Evolutionary conservation across 2,888 invertebrate genomes (phyloP).

Genomic region (Nephrotoma flavescens): DNA sequence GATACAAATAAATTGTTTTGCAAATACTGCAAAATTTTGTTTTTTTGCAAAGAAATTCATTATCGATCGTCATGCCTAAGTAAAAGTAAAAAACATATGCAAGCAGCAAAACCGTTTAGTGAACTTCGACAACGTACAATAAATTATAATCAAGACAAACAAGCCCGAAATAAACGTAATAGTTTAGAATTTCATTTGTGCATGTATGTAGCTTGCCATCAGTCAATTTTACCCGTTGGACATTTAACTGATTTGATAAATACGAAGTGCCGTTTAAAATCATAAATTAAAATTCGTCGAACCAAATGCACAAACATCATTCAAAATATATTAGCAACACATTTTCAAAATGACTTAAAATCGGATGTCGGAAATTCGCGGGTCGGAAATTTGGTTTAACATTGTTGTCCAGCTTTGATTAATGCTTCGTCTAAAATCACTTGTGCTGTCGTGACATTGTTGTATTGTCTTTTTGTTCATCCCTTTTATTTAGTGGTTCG

Average conservation of each 20-base stretch:
- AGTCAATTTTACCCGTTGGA: not conserved
- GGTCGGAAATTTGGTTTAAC: no score
- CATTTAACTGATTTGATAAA: not conserved
- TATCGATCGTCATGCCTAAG: not conserved
- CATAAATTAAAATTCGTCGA: conserved; percentile 3
- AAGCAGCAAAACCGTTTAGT: no score
- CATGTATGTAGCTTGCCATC: conserved; percentile 2
- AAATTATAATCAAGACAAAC: not conserved
- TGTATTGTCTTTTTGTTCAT: no score
- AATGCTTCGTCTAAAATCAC: no score
- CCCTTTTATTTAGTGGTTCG: no score
- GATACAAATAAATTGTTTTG: not conserved
- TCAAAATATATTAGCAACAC: conserved; percentile 3
- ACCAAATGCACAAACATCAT: conserved; percentile 8
- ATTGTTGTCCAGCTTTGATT: no score
- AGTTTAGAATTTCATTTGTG: not conserved
- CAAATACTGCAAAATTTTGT: not conserved
- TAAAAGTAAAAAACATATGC: no score
- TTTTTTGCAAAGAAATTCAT: not conserved
- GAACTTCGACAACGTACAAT: not conserved
- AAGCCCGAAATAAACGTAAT: not conserved
- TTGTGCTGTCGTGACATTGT: no score
- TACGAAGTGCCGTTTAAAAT: not conserved
- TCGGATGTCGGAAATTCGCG: not conserved
- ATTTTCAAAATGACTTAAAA: not conserved